Evolutionary conservation across 2,113 vertebrate species (phyloP).

Genomic region (Callipepla californica): DNA sequence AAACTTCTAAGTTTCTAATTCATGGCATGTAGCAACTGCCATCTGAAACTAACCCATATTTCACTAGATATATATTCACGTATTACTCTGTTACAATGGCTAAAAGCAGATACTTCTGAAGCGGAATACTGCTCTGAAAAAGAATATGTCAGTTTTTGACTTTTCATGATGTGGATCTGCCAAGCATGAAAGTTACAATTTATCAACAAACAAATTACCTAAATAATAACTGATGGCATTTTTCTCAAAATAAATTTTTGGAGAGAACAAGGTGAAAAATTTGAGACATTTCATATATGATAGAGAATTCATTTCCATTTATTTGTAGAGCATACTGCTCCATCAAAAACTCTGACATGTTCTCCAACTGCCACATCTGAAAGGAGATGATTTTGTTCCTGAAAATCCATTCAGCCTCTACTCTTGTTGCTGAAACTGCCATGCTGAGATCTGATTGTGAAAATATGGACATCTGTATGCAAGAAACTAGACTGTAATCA

Average conservation of each 20-base stretch:
- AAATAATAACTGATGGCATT: neutral
- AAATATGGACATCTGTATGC: neutral
- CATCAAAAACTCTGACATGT: neutral
- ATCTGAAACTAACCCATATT: neutral
- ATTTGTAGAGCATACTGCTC: neutral
- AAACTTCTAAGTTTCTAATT: neutral
- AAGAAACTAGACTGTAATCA: neutral
- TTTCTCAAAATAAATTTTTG: conserved; percentile 4
- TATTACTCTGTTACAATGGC: neutral
- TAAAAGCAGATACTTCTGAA: neutral
- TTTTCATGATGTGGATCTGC: neutral
- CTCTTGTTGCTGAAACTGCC: neutral
- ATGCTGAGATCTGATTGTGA: neutral
- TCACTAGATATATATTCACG: neutral
- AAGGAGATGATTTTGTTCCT: neutral
- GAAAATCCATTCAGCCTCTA: neutral
- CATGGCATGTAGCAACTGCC: neutral
- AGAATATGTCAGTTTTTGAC: neutral
- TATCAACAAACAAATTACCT: neutral
- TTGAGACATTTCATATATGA: neutral
- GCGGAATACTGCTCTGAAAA: neutral
- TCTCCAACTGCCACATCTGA: neutral
- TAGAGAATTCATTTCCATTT: neutral
- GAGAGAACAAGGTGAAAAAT: neutral
- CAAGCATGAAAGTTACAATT: neutral